phyloP scores from a whole-genome alignment of 2,113 vertebrate species.

The Leptodactylus fuscus region DNA sequence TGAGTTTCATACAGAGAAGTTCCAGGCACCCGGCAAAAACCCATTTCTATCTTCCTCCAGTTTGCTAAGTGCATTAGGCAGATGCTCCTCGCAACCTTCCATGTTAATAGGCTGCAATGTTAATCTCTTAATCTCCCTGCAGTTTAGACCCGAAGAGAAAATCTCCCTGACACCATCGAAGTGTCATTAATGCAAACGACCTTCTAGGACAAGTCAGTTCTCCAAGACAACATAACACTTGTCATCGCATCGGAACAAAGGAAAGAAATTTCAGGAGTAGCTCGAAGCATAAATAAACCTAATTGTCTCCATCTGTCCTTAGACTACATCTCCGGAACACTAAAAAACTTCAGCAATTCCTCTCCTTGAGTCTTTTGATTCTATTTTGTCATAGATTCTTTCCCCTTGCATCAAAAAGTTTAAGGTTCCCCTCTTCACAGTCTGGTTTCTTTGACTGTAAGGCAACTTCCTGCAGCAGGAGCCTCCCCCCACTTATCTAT shows the following conservation, averaged over 20 bases:
- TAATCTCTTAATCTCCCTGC: slow-evolving; percentile 45
- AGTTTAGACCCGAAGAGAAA: slow-evolving; percentile 11
- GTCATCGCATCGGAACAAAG: slow-evolving; percentile 15
- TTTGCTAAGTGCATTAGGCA: slow-evolving; percentile 40
- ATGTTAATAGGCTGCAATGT: slow-evolving; percentile 42
- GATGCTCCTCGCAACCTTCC: slow-evolving; percentile 40
- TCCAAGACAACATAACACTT: slow-evolving; percentile 25
- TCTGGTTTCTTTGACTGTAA: not conserved
- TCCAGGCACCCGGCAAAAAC: not conserved
- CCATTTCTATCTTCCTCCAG: not conserved
- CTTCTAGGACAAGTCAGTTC: slow-evolving; percentile 30
- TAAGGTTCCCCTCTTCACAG: too few relatives aligned
- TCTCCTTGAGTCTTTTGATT: not conserved
- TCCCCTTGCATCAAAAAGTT: not conserved
- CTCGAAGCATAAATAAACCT: slow-evolving; percentile 26
- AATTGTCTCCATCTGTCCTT: slow-evolving; percentile 17
- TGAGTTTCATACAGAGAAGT: not conserved
- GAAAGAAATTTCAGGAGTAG: slow-evolving; percentile 2
- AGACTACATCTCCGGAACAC: not conserved
- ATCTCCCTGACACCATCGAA: slow-evolving; percentile 20
- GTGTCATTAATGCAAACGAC: slow-evolving; percentile 53
- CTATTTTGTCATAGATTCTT: too few relatives aligned
- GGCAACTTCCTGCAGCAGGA: not conserved
- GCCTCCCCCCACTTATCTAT: not conserved
- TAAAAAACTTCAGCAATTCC: not conserved